These are phyloP conservation scores for Siniperca obscura DNA, from an alignment of 2,797 vertebrate species.

Conservation along the genomic window DNA sequence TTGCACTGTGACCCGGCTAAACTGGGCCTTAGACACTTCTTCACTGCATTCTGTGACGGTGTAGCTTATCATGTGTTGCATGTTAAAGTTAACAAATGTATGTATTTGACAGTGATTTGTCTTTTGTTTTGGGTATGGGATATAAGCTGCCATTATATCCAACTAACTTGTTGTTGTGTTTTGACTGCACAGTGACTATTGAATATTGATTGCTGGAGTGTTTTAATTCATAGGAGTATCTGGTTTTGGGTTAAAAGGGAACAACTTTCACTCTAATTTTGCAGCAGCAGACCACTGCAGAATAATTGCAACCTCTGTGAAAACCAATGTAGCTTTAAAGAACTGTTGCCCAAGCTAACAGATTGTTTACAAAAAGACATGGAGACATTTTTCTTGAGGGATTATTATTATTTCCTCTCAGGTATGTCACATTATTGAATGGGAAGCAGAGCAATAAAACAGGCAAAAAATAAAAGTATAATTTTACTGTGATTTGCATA, in stretches of 20 bases:
- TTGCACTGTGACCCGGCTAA: conserved; percentile 65
- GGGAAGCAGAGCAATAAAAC: neutral
- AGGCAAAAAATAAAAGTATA: neutral
- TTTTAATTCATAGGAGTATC: neutral
- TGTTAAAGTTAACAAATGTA: neutral
- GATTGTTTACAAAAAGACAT: neutral
- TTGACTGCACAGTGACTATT: neutral
- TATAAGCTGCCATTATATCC: neutral
- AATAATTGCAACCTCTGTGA: neutral
- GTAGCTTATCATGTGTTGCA: conserved; percentile 6
- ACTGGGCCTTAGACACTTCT: conserved; percentile 25
- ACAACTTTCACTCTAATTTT: neutral
- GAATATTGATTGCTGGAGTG: neutral
- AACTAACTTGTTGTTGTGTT: neutral
- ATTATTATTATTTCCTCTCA: neutral
- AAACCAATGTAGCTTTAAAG: neutral
- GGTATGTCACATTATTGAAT: neutral
- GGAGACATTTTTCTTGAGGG: neutral
- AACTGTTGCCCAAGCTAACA: neutral
- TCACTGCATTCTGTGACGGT: neutral
- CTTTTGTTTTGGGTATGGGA: neutral
- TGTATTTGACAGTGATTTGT: conserved; percentile 6
- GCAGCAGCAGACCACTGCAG: neutral
- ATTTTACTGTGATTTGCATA: conserved; percentile 1
- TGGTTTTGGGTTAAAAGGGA: neutral